phyloP scores from a whole-genome alignment of 2,888 invertebrate species.

The Apodemia zela region DNA sequence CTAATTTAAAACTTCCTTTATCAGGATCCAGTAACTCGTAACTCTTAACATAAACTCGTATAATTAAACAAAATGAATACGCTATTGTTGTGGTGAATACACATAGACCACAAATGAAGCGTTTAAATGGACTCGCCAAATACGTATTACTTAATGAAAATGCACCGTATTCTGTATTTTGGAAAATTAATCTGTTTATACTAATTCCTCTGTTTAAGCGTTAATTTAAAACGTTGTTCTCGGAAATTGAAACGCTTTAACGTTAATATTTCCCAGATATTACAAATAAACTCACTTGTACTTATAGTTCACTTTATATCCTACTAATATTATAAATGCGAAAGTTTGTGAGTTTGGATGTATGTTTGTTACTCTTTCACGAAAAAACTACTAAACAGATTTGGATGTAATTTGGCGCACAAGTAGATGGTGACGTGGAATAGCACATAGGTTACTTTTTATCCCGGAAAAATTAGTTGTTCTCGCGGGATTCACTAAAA shows the following conservation, averaged over 20 bases:
- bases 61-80: conserved; percentile 44
- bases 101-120: conserved; percentile 17
- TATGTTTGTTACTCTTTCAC: no score
- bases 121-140: conserved; percentile 4
- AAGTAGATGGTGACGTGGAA: no score
- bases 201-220: neutral
- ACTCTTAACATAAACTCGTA: conserved; percentile 43
- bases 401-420: no score
- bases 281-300: no score
- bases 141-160: conserved; percentile 11
- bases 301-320: no score
- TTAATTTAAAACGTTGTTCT: neutral
- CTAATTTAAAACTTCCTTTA: conserved; percentile 5
- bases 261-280: no score
- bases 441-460: no score
- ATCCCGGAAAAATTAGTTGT: no score
- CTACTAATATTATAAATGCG: no score
- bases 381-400: no score
- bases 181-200: conserved; percentile 3
- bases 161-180: conserved; percentile 5
- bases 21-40: conserved; percentile 37
- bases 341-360: no score
- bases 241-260: neutral
- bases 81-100: conserved; percentile 48
- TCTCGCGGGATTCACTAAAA: no score